phyloP scores from a whole-genome alignment of 2,113 vertebrate species.

The Lonchura striata region DNA sequence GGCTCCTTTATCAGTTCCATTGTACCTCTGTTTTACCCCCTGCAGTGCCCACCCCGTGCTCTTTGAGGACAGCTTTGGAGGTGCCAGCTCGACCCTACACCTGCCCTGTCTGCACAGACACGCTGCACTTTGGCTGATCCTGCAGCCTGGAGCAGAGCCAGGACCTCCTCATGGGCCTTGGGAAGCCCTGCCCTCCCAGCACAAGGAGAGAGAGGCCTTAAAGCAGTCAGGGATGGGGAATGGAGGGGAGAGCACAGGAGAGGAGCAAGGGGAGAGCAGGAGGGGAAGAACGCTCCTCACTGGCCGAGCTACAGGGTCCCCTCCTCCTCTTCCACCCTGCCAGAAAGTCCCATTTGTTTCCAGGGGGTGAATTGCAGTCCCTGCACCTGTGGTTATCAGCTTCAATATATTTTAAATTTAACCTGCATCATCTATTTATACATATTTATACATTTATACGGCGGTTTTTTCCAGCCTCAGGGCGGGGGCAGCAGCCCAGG shows the following conservation, averaged over 20 bases:
- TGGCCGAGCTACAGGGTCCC: not conserved
- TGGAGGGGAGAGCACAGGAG: not conserved
- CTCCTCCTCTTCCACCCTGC: conserved; percentile 13
- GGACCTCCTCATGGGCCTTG: not conserved
- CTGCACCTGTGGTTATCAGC: conserved; percentile 58
- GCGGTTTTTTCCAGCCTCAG: not conserved
- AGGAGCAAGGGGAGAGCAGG: not conserved
- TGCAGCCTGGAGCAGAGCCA: conserved; percentile 65
- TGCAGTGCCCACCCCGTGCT: not conserved
- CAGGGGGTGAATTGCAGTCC: conserved; percentile 30
- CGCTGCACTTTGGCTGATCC: conserved; percentile 68
- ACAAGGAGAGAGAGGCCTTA: not conserved
- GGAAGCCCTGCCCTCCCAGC: conserved; percentile 30
- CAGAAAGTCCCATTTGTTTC: conserved; percentile 53
- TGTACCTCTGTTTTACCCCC: not conserved
- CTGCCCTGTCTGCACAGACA: not conserved
- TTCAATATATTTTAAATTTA: not conserved
- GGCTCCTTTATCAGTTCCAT: not conserved
- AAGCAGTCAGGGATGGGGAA: not conserved
- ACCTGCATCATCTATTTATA: not conserved
- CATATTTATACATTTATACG: not conserved
- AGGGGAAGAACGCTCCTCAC: not conserved
- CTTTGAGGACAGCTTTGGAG: not conserved
- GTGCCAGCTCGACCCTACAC: not conserved
- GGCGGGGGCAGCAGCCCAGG: not conserved